Conservation (phyloP, 1,140 invertebrate species). For the Bombus confusus region DNA sequence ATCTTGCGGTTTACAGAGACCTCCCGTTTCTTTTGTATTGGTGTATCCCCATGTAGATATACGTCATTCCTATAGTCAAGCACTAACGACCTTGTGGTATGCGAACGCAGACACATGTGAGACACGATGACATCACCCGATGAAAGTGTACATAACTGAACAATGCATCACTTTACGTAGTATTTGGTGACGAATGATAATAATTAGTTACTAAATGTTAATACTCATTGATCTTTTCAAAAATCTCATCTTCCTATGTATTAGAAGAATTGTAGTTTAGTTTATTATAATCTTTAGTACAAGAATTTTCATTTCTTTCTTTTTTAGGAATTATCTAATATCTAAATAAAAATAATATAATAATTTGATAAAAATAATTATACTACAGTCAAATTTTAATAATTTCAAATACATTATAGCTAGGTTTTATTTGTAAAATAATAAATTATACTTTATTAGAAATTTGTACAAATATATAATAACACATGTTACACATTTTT, state of each 20-base stretch:
- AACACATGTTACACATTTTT: neutral
- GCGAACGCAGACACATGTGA: constrained; percentile 64
- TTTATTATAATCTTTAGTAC: too few species aligned
- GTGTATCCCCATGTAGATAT: constrained; percentile 15
- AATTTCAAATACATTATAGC: neutral
- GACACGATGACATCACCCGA: constrained; percentile 77
- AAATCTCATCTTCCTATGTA: too few species aligned
- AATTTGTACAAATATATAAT: neutral
- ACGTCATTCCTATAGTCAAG: constrained; percentile 53
- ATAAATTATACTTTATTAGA: neutral
- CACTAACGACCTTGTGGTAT: constrained; percentile 65
- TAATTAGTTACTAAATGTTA: constrained; percentile 3
- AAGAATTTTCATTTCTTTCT: neutral
- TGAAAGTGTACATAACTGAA: constrained; percentile 78
- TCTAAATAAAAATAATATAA: neutral
- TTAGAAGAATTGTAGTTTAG: neutral
- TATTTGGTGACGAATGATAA: constrained; percentile 35
- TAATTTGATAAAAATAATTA: neutral
- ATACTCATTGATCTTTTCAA: neutral
- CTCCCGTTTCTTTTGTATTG: constrained; percentile 7
- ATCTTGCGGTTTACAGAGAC: constrained; percentile 33
- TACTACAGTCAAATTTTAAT: neutral
- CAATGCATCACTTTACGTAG: constrained; percentile 73
- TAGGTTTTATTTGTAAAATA: neutral
- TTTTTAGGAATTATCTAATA: too few species aligned